Evolutionary conservation across 2,113 vertebrate species (phyloP).

Genomic region (Hylia prasina): DNA sequence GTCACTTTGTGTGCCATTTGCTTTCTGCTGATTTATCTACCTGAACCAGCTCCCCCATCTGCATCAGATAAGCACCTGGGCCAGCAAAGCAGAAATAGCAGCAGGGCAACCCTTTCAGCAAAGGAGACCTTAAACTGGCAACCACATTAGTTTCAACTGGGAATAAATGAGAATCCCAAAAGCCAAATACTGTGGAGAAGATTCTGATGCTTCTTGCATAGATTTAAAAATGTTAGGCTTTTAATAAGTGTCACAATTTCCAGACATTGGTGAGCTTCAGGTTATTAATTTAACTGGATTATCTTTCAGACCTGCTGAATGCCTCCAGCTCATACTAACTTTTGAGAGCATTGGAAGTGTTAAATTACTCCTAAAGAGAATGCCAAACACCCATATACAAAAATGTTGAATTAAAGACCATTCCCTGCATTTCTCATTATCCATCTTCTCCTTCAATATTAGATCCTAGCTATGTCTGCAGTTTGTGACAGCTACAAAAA

Average conservation of each 20-base stretch:
- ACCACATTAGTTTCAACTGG: not conserved
- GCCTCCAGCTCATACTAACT: not conserved
- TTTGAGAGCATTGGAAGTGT: not conserved
- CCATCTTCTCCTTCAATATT: not conserved
- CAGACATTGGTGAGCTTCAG: not conserved
- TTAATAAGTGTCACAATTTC: not conserved
- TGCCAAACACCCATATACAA: not conserved
- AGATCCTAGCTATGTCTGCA: not conserved
- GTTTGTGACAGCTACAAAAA: not conserved
- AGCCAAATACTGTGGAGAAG: not conserved
- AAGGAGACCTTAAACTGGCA: not conserved
- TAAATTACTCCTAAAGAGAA: not conserved
- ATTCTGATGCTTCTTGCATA: not conserved
- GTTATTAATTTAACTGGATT: not conserved
- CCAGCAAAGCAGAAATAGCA: not conserved
- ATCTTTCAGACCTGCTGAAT: not conserved
- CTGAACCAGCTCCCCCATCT: not conserved
- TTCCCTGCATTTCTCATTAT: not conserved
- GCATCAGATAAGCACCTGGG: not conserved
- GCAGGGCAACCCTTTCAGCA: not conserved
- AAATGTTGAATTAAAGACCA: not conserved
- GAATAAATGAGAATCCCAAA: not conserved
- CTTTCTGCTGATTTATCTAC: not conserved
- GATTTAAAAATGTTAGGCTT: not conserved
- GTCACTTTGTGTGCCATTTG: not conserved